Percentiles rank a stretch among this genome's conserved stretches.
Conservation (phyloP, 2,113 vertebrate genomes). For the Climacteris rufus region DNA sequence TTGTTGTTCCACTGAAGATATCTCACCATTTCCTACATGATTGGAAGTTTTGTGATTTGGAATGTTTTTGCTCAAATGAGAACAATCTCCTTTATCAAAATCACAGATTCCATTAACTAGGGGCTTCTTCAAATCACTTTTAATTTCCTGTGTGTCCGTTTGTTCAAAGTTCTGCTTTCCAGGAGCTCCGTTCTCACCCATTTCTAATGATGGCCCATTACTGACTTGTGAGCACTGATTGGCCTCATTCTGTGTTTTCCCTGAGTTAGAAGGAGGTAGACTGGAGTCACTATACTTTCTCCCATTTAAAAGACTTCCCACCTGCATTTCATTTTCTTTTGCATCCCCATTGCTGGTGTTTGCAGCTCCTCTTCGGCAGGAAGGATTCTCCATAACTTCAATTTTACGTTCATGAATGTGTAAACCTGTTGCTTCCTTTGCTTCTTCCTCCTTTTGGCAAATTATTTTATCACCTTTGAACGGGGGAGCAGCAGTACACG, state of each 20-base stretch:
- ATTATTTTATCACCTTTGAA: conserved; percentile 98
- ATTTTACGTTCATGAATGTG: conserved; percentile 97
- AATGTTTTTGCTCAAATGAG: conserved; percentile 98
- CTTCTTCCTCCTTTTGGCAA: conserved; percentile 99
- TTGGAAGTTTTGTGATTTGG: conserved; percentile 99
- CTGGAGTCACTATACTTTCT: conserved; percentile 93
- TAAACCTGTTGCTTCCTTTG: conserved; percentile 96
- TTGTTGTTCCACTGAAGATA: conserved; percentile 83
- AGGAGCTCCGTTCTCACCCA: conserved; percentile 82
- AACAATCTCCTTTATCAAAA: conserved; percentile 90
- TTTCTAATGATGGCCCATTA: conserved; percentile 88
- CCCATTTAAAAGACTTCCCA: conserved; percentile 94
- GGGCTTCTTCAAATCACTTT: conserved; percentile 89
- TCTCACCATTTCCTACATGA: conserved; percentile 97
- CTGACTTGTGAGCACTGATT: conserved; percentile 81
- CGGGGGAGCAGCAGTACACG: conserved; percentile 80
- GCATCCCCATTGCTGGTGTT: conserved; percentile 94
- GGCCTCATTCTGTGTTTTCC: conserved; percentile 91
- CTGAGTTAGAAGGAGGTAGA: conserved; percentile 99
- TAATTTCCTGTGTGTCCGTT: conserved; percentile 73
- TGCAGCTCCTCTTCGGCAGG: conserved; percentile 81
- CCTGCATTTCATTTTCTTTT: conserved; percentile 80
- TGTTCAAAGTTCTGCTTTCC: conserved; percentile 88
- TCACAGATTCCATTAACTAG: conserved; percentile 97
- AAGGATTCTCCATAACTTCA: conserved; percentile 98